These are phyloP conservation scores for Cephonodes hylas DNA, from an alignment of 2,888 invertebrate genomes.

Conservation along the genomic window DNA sequence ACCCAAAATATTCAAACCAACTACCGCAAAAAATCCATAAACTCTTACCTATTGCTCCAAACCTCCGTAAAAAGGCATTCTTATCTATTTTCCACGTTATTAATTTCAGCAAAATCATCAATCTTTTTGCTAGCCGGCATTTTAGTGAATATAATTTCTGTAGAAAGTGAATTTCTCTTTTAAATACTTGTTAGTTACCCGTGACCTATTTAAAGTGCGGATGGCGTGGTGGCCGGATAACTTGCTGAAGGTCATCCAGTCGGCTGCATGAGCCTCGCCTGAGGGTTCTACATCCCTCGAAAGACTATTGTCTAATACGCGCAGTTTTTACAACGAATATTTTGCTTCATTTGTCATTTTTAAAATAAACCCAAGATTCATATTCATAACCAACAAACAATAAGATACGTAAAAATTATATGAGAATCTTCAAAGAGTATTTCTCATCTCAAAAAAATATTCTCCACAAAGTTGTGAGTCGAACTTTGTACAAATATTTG, in stretches of 20 bases:
- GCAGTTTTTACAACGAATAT: background rate
- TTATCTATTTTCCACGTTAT: conserved; percentile 1
- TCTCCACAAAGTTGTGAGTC: too few relatives aligned
- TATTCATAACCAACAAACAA: too few relatives aligned
- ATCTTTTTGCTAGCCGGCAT: background rate
- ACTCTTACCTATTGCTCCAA: too few relatives aligned
- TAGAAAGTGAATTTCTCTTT: background rate
- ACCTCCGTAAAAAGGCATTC: background rate
- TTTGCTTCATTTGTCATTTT: background rate
- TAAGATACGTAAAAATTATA: too few relatives aligned
- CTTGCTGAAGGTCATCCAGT: background rate
- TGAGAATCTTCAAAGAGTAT: too few relatives aligned
- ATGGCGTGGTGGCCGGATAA: background rate
- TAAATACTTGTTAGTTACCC: background rate
- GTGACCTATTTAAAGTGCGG: background rate
- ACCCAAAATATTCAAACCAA: too few relatives aligned
- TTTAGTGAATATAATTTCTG: background rate
- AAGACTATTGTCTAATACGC: background rate
- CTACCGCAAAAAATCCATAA: too few relatives aligned
- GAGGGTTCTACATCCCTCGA: background rate
- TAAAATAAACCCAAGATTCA: too few relatives aligned
- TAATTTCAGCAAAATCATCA: background rate
- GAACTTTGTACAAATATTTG: too few relatives aligned
- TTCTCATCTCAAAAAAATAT: too few relatives aligned
- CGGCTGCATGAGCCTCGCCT: background rate